These are phyloP conservation scores for Alectoris magna DNA, from an alignment of 2,797 vertebrate genomes.

Conservation along the genomic window DNA sequence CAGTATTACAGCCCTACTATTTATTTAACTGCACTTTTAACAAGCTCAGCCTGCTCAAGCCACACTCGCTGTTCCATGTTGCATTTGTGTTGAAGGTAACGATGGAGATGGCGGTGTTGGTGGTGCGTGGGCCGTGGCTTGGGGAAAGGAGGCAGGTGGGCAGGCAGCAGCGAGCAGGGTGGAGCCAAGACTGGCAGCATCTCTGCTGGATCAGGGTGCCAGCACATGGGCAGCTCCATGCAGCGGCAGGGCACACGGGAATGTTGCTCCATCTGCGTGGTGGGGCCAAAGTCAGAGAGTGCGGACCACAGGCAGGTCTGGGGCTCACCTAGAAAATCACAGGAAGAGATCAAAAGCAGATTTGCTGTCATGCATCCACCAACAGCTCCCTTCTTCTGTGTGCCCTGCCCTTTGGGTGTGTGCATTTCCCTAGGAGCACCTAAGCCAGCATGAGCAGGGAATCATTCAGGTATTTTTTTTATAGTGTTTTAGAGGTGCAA, in stretches of 20 bases:
- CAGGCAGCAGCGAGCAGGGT: not conserved
- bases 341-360: slow-evolving; percentile 11
- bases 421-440: not conserved
- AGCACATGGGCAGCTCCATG: not conserved
- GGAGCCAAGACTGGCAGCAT: not conserved
- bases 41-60: not conserved
- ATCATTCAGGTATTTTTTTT: not conserved
- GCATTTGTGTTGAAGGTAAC: slow-evolving; percentile 2
- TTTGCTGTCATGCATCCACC: fast-evolving
- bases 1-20: slow-evolving; percentile 16
- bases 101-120: slow-evolving; percentile 25
- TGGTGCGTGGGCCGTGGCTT: not conserved
- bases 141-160: slow-evolving; percentile 5
- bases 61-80: not conserved
- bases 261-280: not conserved
- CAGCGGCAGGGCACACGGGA: not conserved
- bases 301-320: fast-evolving
- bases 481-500: not conserved
- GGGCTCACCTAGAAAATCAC: slow-evolving; percentile 54
- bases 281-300: not conserved
- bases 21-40: slow-evolving; percentile 37
- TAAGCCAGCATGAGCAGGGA: not conserved
- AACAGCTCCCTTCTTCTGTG: not conserved
- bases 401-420: not conserved
- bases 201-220: not conserved